These are phyloP conservation scores for Phainopepla nitens DNA, from an alignment of 2,113 vertebrate genomes.

Conservation along the genomic window DNA sequence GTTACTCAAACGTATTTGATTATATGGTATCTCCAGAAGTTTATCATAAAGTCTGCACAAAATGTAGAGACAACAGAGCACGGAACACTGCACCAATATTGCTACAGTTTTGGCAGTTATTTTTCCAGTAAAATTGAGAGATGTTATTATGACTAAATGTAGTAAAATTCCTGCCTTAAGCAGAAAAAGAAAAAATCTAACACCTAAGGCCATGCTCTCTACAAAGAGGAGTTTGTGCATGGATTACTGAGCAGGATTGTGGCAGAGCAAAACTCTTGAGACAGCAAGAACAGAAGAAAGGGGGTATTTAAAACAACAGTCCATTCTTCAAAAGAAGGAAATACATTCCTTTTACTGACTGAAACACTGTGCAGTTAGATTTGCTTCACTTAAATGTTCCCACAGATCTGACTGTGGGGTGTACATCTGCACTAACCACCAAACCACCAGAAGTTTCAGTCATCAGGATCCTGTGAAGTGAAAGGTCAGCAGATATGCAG, in stretches of 20 bases:
- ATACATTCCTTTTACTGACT: neutral
- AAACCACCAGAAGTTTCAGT: neutral
- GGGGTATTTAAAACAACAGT: neutral
- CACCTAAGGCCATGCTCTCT: neutral
- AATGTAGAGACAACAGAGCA: neutral
- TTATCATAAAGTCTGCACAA: neutral
- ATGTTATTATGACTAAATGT: neutral
- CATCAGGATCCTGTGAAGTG: neutral
- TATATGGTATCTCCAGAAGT: neutral
- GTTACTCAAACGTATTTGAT: neutral
- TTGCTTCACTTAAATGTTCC: neutral
- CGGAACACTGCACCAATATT: neutral
- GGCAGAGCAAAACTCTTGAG: neutral
- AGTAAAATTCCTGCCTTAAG: neutral
- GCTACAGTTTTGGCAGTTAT: neutral
- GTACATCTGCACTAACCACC: neutral
- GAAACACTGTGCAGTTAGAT: neutral
- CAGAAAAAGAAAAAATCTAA: neutral
- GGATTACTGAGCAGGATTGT: neutral
- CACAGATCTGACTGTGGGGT: neutral
- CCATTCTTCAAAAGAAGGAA: neutral
- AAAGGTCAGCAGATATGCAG: neutral
- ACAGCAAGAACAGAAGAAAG: constrained; percentile 9
- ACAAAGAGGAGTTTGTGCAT: neutral
- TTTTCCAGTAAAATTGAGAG: neutral